phyloP scores from a whole-genome alignment of 1,140 invertebrate species.

The Eupeodes corollae region DNA sequence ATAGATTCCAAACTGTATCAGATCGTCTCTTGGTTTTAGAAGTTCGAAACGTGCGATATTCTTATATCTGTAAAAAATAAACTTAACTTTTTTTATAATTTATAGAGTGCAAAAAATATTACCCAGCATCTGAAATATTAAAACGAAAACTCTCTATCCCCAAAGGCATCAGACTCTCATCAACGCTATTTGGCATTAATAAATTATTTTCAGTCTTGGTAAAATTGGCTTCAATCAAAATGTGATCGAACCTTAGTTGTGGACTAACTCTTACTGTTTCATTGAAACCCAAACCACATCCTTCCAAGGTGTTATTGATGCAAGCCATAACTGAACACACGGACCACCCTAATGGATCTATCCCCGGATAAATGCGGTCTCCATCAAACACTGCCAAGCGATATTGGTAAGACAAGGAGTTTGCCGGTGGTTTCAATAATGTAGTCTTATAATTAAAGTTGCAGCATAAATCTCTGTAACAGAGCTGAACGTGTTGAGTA shows the following conservation, averaged over 20 bases:
- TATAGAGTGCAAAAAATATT: not conserved
- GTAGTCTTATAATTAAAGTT: conserved; percentile 14
- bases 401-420: conserved; percentile 11
- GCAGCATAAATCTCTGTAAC: conserved; percentile 19
- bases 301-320: conserved; percentile 10
- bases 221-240: conserved; percentile 14
- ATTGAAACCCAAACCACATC: conserved; percentile 15
- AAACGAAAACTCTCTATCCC: conserved; percentile 17
- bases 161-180: conserved; percentile 18
- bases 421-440: not conserved
- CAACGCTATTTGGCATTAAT: conserved; percentile 17
- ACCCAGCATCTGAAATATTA: conserved; percentile 10
- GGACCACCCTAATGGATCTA: conserved; percentile 16
- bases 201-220: conserved; percentile 12
- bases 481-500: not conserved
- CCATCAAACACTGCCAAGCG: conserved; percentile 23
- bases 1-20: conserved; percentile 26
- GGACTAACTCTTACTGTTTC: not conserved
- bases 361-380: conserved; percentile 14
- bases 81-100: not conserved
- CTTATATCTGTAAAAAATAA: not conserved
- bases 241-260: conserved; percentile 9
- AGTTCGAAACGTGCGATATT: conserved; percentile 10
- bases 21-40: conserved; percentile 8
- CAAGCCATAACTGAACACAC: conserved; percentile 27